A percentile compares a stretch with the other conserved stretches of the same genome.
Evolutionary conservation across 2,113 vertebrate genomes (phyloP).

Genomic region (Anarrhichthys ocellatus): DNA sequence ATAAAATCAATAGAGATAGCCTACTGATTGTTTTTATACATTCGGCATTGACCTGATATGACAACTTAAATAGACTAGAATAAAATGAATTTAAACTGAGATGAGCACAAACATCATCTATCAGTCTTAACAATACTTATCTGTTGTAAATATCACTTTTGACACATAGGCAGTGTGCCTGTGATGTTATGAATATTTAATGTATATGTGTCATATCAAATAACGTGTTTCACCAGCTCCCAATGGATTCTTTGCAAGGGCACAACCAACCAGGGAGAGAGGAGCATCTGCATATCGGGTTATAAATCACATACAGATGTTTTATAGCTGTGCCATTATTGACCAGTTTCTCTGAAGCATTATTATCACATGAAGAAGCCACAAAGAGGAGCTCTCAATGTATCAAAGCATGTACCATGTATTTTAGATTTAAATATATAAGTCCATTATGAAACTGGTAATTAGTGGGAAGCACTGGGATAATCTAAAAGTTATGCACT

Average conservation of each 20-base stretch:
- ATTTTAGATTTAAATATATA: background rate
- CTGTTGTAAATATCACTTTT: slow-evolving; percentile 25
- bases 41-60: background rate
- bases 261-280: background rate
- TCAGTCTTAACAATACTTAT: background rate
- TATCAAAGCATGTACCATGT: background rate
- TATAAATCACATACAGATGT: slow-evolving; percentile 14
- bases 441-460: background rate
- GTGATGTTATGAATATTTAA: slow-evolving; percentile 28
- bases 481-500: background rate
- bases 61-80: background rate
- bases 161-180: background rate
- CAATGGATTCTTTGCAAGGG: slow-evolving; percentile 15
- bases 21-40: background rate
- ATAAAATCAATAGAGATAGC: background rate
- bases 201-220: slow-evolving; percentile 1
- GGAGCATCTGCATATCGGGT: slow-evolving; percentile 14
- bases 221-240: background rate
- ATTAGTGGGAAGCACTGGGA: background rate
- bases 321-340: background rate
- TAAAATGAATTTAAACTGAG: slow-evolving; percentile 8
- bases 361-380: background rate
- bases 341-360: background rate
- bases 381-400: background rate
- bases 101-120: background rate